Evolutionary conservation across 1,140 invertebrate species (phyloP).

Genomic region (Ectropis grisescens): DNA sequence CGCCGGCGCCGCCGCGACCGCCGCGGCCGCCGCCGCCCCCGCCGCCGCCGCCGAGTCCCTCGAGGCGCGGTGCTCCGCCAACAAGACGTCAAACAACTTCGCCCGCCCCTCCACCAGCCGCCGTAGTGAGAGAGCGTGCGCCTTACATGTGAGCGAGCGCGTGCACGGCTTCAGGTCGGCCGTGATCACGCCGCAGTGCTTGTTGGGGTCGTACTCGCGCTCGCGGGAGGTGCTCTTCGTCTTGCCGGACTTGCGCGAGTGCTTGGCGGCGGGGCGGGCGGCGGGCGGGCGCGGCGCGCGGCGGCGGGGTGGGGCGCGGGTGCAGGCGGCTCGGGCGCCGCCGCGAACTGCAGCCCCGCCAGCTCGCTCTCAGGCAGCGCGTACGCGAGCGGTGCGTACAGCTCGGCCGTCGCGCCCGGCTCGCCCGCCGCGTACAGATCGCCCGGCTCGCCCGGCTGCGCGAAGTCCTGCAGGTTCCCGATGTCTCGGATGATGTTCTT

Average conservation of each 20-base stretch:
- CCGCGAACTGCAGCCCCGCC: constrained; percentile 40
- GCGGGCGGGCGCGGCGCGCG: constrained; percentile 35
- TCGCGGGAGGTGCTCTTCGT: constrained; percentile 54
- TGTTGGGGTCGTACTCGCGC: constrained; percentile 84
- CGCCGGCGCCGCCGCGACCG: constrained; percentile 17
- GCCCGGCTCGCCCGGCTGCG: constrained; percentile 29
- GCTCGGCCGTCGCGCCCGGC: constrained; percentile 24
- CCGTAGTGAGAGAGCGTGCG: constrained; percentile 82
- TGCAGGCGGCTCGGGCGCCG: constrained; percentile 24
- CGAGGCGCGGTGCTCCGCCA: constrained; percentile 81
- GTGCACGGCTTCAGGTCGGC: constrained; percentile 82
- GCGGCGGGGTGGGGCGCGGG: constrained; percentile 20
- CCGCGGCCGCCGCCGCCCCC: constrained; percentile 13
- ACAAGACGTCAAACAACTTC: constrained; percentile 84
- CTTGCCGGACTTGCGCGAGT: constrained; percentile 70
- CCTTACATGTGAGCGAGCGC: constrained; percentile 86
- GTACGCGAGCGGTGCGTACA: constrained; percentile 41
- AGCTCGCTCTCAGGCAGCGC: constrained; percentile 44
- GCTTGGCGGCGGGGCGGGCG: constrained; percentile 36
- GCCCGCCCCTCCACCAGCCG: constrained; percentile 80
- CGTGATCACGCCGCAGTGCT: constrained; percentile 84
- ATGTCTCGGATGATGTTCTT: constrained; percentile 65
- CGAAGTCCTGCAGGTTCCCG: constrained; percentile 54
- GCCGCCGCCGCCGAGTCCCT: constrained; percentile 25
- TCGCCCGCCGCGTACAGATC: constrained; percentile 39